phyloP scores from a whole-genome alignment of 2,113 vertebrate species.

The Grammomys dolichurus region DNA sequence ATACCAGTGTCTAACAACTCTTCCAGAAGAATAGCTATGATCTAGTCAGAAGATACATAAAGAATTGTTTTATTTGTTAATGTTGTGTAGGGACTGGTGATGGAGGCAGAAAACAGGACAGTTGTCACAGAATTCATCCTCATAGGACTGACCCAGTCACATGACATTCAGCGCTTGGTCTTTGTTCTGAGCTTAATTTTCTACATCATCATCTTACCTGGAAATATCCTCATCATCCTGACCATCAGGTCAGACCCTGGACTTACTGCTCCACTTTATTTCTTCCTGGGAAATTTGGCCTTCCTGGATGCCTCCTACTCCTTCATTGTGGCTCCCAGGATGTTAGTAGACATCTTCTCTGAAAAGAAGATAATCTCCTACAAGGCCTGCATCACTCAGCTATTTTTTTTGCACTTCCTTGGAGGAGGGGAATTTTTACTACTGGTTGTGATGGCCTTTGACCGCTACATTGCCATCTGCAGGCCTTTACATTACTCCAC shows the following conservation, averaged over 20 bases:
- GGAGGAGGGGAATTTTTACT: slow-evolving; percentile 67
- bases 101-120: slow-evolving; percentile 68
- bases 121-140: slow-evolving; percentile 78
- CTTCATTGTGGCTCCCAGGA: slow-evolving; percentile 60
- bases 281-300: slow-evolving; percentile 76
- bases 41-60: neutral
- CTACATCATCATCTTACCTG: slow-evolving; percentile 74
- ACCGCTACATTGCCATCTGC: slow-evolving; percentile 84
- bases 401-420: slow-evolving; percentile 78
- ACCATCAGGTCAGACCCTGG: slow-evolving; percentile 62
- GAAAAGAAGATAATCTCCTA: slow-evolving; percentile 72
- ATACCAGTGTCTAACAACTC: neutral
- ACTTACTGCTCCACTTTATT: slow-evolving; percentile 66
- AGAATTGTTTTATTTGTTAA: neutral
- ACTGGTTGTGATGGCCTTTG: slow-evolving; percentile 86
- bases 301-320: slow-evolving; percentile 71
- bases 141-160: slow-evolving; percentile 70
- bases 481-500: slow-evolving; percentile 81
- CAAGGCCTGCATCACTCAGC: slow-evolving; percentile 69
- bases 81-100: slow-evolving; percentile 27
- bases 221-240: slow-evolving; percentile 71
- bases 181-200: slow-evolving; percentile 72
- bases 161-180: slow-evolving; percentile 65
- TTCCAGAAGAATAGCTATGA: slow-evolving; percentile 12
- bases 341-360: slow-evolving; percentile 63